These are phyloP conservation scores for Diplodus puntazzo DNA, from an alignment of 2,797 vertebrate genomes.

Conservation along the genomic window DNA sequence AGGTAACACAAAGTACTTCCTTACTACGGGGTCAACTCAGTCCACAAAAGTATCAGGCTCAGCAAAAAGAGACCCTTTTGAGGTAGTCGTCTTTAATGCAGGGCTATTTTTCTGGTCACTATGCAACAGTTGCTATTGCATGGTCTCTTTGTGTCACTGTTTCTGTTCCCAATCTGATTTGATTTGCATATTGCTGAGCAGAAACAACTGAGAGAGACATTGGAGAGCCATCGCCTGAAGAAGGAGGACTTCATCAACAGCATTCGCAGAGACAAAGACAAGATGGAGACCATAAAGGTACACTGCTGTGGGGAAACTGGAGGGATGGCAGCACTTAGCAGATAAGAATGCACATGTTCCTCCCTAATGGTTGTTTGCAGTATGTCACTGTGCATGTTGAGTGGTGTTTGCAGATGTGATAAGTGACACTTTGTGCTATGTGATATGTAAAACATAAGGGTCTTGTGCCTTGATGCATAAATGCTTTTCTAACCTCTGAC, in stretches of 20 bases:
- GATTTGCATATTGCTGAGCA: slow-evolving; percentile 59
- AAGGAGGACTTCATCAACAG: slow-evolving; percentile 78
- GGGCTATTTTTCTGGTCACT: neutral
- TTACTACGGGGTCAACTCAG: too few relatives aligned
- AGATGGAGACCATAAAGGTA: slow-evolving; percentile 87
- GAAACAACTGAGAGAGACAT: slow-evolving; percentile 85
- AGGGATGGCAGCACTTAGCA: slow-evolving; percentile 63
- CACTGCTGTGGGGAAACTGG: slow-evolving; percentile 15
- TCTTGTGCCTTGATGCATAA: slow-evolving; percentile 4
- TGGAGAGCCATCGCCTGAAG: slow-evolving; percentile 78
- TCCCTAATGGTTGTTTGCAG: slow-evolving; percentile 71
- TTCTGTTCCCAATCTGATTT: slow-evolving; percentile 22
- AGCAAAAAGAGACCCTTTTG: neutral
- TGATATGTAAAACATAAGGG: slow-evolving; percentile 60
- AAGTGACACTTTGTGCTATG: slow-evolving; percentile 55
- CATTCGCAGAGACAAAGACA: slow-evolving; percentile 80
- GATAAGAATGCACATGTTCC: slow-evolving; percentile 64
- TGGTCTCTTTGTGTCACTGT: neutral
- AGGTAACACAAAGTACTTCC: neutral
- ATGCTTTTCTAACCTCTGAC: slow-evolving; percentile 28
- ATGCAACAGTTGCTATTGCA: neutral
- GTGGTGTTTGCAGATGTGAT: slow-evolving; percentile 58
- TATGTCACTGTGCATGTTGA: slow-evolving; percentile 52
- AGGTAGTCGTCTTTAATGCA: neutral
- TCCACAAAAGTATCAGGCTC: neutral